phyloP scores from a whole-genome alignment of 64 coral and sea anemone species.

The Actinia tenebrosa region DNA sequence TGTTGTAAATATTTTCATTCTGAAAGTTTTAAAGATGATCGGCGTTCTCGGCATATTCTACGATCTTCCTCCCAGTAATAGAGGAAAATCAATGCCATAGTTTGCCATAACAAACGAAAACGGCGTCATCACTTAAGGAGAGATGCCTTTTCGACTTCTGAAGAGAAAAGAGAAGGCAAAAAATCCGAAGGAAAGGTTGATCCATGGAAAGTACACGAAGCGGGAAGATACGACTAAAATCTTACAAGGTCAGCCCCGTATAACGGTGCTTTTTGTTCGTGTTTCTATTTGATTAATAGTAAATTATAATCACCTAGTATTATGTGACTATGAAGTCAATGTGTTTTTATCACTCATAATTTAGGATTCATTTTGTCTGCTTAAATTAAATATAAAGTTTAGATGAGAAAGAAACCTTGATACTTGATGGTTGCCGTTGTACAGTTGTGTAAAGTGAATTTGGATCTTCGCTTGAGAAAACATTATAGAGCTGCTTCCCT shows the following conservation, averaged over 20 bases:
- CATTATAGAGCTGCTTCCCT: no score
- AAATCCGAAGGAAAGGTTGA: slow-evolving; percentile 53
- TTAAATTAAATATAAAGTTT: no score
- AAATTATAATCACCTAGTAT: no score
- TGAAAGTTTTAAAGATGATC: background rate
- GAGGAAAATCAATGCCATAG: background rate
- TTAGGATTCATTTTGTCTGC: no score
- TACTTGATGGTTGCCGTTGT: no score
- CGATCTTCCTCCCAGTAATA: background rate
- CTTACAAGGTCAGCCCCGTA: slow-evolving; percentile 53
- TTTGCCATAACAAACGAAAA: background rate
- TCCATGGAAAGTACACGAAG: slow-evolving; percentile 85
- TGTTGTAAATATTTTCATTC: slow-evolving; percentile 11
- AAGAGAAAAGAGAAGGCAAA: slow-evolving; percentile 88
- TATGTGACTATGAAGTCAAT: no score
- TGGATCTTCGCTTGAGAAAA: no score
- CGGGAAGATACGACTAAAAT: slow-evolving; percentile 87
- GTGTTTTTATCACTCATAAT: no score
- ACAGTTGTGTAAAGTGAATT: no score
- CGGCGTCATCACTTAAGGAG: background rate
- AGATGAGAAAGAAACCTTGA: no score
- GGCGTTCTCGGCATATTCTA: background rate
- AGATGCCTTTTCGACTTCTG: slow-evolving; percentile 86
- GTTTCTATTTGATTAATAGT: background rate
- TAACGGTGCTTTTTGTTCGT: background rate